Conservation (phyloP, 2,113 vertebrate genomes). For the Melierax canorus region DNA sequence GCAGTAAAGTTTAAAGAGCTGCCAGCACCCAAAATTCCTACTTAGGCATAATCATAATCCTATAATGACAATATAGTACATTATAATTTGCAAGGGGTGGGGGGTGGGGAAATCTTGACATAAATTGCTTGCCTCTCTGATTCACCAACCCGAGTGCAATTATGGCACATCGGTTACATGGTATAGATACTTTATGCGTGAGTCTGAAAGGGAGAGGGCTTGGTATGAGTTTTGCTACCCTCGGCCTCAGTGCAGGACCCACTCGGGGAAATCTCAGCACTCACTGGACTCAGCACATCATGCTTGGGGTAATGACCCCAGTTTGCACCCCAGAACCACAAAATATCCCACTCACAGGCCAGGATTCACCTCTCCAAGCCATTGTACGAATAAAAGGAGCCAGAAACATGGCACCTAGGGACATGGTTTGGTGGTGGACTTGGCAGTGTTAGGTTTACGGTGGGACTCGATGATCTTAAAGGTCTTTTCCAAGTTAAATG, state of each 20-base stretch:
- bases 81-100: neutral
- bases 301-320: neutral
- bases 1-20: neutral
- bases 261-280: neutral
- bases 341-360: fast-evolving
- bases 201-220: neutral
- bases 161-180: neutral
- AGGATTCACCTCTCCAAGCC: neutral
- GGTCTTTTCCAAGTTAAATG: neutral
- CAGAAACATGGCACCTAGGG: fast-evolving
- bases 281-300: neutral
- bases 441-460: too few species aligned
- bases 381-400: neutral
- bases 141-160: neutral
- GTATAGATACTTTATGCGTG: neutral
- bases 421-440: neutral
- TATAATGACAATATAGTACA: neutral
- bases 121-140: neutral
- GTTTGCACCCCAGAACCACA: neutral
- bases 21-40: neutral
- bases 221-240: neutral
- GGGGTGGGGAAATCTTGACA: neutral
- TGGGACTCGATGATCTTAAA: neutral
- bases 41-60: neutral
- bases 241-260: fast-evolving